Base-by-base conservation (phyloP, 2,797 vertebrate genomes). In the Hozukius guyotensis region DNA sequence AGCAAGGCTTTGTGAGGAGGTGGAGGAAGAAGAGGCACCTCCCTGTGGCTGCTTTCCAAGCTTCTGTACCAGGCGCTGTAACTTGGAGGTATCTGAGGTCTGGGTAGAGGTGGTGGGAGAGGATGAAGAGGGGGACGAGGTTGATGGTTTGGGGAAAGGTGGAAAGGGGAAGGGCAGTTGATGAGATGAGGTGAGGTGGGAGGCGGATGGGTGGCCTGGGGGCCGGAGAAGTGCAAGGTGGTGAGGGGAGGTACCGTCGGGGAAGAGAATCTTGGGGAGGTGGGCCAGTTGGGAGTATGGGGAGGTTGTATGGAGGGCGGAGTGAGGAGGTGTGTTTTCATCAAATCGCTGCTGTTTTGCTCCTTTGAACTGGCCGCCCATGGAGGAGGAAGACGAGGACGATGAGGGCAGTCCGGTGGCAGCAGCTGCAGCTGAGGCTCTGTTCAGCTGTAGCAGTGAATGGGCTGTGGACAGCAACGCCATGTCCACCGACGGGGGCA, bases 21-120 rank as follows among this genome's bases (percentile, higher is more conserved):
- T 75, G 63, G 90, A 88, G 34, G 91, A 74, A 70, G 93, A 90
- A 7, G 91, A 83, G 46, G 80, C 49, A 2, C 86, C 56, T 38
- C 86, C 85, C 11, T 91, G 92, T 68, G 96, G 95, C 75, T 96
- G 97, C 25, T 97, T 97, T 87, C 98, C 97, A 66, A 98, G 96
- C 89, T 97, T 98, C 87, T 98, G 97, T 10, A 97, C 97, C 76
- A 98, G 91, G 38, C 97, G 96, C 91, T 98, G 97, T 65, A 98
- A 90, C 93, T 98, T 98, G 57, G 97, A 97, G 18, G 97, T 98
- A 92, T 98, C 97, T 2, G 97, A 96, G 31, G 95, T 95, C 77
- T 90, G 92, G 31, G 91, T 86, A 14, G 93, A 94, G 55, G 93
- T 86, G 71, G 92, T 87, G 16, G 94, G 79, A 83, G 95, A 96